Percentiles rank a stretch among this genome's conserved stretches.
Evolutionary conservation across 2,113 vertebrate species (phyloP).

Genomic region (Spheniscus mendiculus): DNA sequence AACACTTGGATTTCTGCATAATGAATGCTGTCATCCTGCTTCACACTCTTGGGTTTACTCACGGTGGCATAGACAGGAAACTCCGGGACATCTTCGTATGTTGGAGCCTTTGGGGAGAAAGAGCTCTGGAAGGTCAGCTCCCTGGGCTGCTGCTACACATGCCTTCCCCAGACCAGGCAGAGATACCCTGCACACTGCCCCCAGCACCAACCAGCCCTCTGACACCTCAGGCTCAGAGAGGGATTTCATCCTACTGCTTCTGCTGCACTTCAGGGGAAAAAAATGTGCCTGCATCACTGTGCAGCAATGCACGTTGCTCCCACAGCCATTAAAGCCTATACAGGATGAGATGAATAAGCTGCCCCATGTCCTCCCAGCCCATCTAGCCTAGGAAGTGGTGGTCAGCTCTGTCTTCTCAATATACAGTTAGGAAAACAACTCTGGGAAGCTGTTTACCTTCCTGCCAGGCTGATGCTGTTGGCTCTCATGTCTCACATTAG

Average conservation of each 20-base stretch:
- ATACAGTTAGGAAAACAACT: background rate
- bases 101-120: slow-evolving; percentile 26
- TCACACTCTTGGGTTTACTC: background rate
- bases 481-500: background rate
- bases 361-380: background rate
- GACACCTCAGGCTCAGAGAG: background rate
- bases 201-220: background rate
- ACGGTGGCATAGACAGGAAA: slow-evolving; percentile 69
- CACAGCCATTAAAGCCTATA: background rate
- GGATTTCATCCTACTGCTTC: background rate
- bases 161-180: background rate
- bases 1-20: slow-evolving; percentile 85
- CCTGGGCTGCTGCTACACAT: background rate
- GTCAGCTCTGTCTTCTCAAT: background rate
- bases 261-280: background rate
- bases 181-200: background rate
- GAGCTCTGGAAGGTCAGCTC: background rate
- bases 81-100: slow-evolving; percentile 49
- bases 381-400: background rate
- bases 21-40: slow-evolving; percentile 73
- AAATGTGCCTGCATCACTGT: background rate
- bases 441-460: slow-evolving; percentile 37
- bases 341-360: background rate
- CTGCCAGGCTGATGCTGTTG: slow-evolving; percentile 41
- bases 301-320: background rate